Conservation (phyloP, 2,888 invertebrate species). For the Scelioninae gen. 1 region DNA sequence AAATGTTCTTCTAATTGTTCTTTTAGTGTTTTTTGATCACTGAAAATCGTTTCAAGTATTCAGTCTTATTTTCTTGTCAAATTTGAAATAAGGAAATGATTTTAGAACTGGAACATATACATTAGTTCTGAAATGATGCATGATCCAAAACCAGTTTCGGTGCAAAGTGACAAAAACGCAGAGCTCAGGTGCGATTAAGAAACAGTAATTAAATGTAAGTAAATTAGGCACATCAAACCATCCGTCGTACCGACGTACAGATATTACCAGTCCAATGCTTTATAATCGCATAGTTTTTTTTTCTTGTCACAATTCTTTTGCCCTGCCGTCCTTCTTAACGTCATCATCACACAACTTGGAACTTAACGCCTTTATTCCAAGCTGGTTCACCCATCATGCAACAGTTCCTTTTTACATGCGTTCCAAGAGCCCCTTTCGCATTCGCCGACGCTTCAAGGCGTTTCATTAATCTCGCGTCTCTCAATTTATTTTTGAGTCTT, state of each 20-base stretch:
- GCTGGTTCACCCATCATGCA: constrained; percentile 70
- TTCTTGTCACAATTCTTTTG: constrained; percentile 66
- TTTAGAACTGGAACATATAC: constrained; percentile 41
- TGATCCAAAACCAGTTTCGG: constrained; percentile 61
- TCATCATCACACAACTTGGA: constrained; percentile 64
- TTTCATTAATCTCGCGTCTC: constrained; percentile 84
- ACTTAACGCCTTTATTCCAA: constrained; percentile 71
- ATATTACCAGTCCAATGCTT: constrained; percentile 53
- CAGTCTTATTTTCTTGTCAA: neutral
- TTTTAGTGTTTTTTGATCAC: no score
- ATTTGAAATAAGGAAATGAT: constrained; percentile 9
- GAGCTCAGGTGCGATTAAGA: constrained; percentile 71
- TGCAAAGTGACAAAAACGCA: constrained; percentile 50
- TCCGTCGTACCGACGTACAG: constrained; percentile 68
- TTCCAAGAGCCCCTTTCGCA: constrained; percentile 76
- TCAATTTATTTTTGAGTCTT: constrained; percentile 83
- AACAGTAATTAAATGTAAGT: constrained; percentile 82
- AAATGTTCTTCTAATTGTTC: no score
- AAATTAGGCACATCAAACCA: constrained; percentile 81
- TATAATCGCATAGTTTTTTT: constrained; percentile 65
- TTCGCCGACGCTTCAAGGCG: constrained; percentile 80
- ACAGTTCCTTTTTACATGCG: constrained; percentile 72
- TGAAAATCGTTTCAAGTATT: no score
- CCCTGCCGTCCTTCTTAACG: constrained; percentile 49
- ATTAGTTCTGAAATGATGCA: constrained; percentile 32